phyloP scores from a whole-genome alignment of 2,797 vertebrate species.

The Pyrocephalus nanus region DNA sequence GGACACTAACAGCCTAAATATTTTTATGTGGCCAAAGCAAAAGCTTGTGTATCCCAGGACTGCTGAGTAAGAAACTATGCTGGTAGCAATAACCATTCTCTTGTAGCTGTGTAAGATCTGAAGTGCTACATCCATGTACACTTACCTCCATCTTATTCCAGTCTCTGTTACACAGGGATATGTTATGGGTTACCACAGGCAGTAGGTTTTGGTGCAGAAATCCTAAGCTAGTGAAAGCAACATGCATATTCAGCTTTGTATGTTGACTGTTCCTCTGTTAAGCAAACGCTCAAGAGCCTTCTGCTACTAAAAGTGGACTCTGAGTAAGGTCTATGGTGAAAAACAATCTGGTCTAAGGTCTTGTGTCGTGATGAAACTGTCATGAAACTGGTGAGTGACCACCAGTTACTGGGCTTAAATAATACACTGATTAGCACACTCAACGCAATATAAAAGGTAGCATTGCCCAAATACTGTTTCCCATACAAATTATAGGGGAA shows the following conservation, averaged over 20 bases:
- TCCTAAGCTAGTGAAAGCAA: background rate
- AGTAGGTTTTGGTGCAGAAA: background rate
- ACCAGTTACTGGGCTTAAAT: background rate
- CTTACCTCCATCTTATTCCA: background rate
- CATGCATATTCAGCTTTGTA: background rate
- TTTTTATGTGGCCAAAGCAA: background rate
- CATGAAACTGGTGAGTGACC: background rate
- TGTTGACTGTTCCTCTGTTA: background rate
- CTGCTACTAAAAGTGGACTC: background rate
- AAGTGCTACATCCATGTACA: background rate
- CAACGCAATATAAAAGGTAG: background rate
- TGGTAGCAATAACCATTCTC: background rate
- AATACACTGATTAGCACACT: background rate
- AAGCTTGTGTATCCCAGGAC: background rate
- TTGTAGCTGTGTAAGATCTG: background rate
- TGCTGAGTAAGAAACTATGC: background rate
- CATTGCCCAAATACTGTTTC: background rate
- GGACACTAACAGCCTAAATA: background rate
- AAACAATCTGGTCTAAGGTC: background rate
- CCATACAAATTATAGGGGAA: background rate
- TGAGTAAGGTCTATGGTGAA: background rate
- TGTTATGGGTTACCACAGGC: background rate
- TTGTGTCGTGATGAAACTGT: background rate
- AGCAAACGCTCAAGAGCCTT: background rate
- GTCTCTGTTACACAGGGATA: background rate